Conservation (phyloP, 2,797 vertebrate genomes). For the Enteromius thamalakanensis region DNA sequence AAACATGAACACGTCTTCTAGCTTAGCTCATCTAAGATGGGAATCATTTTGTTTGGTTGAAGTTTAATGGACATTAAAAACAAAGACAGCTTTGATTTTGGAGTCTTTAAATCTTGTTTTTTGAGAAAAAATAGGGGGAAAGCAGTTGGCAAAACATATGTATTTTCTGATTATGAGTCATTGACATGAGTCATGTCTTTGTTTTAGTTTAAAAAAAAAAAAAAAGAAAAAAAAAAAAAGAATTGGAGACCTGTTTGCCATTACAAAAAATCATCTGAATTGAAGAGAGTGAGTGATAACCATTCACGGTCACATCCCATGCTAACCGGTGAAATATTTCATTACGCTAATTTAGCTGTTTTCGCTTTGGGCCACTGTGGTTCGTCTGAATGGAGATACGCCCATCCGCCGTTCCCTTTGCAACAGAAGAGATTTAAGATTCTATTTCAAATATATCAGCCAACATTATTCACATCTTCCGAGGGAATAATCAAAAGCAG, state of each 20-base stretch:
- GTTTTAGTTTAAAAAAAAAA: neutral
- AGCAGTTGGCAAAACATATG: neutral
- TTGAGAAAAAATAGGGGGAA: no score
- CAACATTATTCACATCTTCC: slow-evolving; percentile 53
- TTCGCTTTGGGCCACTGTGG: neutral
- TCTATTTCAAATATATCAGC: slow-evolving; percentile 29
- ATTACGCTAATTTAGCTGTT: slow-evolving; percentile 17
- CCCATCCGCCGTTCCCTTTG: neutral
- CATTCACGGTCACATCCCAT: neutral
- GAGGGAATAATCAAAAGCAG: slow-evolving; percentile 60
- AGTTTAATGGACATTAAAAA: slow-evolving; percentile 12
- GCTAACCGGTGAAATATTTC: slow-evolving; percentile 7
- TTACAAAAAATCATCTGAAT: slow-evolving; percentile 5
- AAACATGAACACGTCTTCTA: slow-evolving; percentile 21
- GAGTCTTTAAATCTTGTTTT: slow-evolving; percentile 19
- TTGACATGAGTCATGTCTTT: slow-evolving; percentile 25
- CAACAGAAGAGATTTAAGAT: slow-evolving; percentile 49
- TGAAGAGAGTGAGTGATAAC: slow-evolving; percentile 10
- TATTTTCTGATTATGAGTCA: slow-evolving; percentile 25
- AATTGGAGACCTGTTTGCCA: slow-evolving; percentile 10
- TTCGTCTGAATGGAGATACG: neutral
- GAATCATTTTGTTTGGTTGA: neutral
- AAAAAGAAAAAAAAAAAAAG: neutral
- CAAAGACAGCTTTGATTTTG: slow-evolving; percentile 1
- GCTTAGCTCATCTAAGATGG: slow-evolving; percentile 8